phyloP scores from a whole-genome alignment of 2,888 invertebrate species.

The Barypeithes pellucidus region DNA sequence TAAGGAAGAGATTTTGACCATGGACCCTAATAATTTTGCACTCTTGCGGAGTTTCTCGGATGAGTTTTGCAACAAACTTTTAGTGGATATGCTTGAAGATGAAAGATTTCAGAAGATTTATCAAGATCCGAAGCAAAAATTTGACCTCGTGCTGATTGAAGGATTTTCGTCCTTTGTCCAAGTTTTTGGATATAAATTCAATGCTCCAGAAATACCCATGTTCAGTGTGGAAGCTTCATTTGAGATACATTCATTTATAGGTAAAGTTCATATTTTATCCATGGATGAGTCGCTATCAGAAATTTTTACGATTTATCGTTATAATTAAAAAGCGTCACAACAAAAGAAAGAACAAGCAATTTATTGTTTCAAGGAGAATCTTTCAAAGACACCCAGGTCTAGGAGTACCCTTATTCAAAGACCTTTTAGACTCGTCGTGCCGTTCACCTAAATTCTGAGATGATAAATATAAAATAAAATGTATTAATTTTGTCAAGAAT shows the following conservation, averaged over 20 bases:
- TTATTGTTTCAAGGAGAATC: too few relatives aligned
- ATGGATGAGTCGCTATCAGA: too few relatives aligned
- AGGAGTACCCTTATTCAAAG: too few relatives aligned
- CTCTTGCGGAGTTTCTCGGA: not conserved
- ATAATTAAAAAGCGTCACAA: too few relatives aligned
- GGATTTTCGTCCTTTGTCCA: not conserved
- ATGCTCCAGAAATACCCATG: not conserved
- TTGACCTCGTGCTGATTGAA: not conserved
- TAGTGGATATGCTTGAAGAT: not conserved
- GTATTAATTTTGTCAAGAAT: too few relatives aligned
- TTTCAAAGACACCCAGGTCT: too few relatives aligned
- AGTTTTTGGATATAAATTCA: not conserved
- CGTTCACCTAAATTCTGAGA: too few relatives aligned
- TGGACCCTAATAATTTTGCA: not conserved
- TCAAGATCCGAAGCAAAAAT: not conserved
- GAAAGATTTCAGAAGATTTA: slow-evolving; percentile 3
- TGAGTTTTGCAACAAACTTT: not conserved
- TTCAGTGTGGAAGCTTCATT: not conserved
- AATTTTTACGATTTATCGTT: too few relatives aligned
- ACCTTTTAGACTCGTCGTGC: too few relatives aligned
- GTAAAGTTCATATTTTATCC: too few relatives aligned
- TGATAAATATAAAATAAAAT: too few relatives aligned
- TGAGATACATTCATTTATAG: not conserved
- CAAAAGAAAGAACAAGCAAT: too few relatives aligned
- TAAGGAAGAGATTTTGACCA: not conserved